Conservation (phyloP, 2,888 invertebrate species). For the Zygaena filipendulae region DNA sequence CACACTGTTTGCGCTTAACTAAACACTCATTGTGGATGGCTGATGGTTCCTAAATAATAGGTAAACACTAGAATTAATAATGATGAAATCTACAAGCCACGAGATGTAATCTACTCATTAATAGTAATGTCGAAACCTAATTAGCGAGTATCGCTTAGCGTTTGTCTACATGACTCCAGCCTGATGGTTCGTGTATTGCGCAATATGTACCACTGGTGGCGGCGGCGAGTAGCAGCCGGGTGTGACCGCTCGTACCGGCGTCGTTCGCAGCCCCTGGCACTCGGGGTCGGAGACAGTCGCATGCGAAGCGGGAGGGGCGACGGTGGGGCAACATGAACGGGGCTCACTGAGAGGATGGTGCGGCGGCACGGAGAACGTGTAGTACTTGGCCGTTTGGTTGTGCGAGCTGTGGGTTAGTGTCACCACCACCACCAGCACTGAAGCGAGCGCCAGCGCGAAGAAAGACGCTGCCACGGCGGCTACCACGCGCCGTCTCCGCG, state of each 20-base stretch:
- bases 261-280: slow-evolving; percentile 66
- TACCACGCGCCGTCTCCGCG: slow-evolving; percentile 75
- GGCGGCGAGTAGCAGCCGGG: slow-evolving; percentile 37
- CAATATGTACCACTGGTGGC: slow-evolving; percentile 50
- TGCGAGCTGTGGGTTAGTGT: slow-evolving; percentile 79
- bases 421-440: slow-evolving; percentile 80
- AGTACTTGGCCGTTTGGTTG: slow-evolving; percentile 73
- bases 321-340: slow-evolving; percentile 70
- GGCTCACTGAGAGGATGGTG: slow-evolving; percentile 70
- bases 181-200: too few relatives aligned
- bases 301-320: slow-evolving; percentile 69
- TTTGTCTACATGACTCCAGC: too few relatives aligned
- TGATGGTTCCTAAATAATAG: too few relatives aligned
- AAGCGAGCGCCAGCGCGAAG: slow-evolving; percentile 77
- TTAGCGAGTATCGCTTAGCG: too few relatives aligned
- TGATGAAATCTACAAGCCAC: too few relatives aligned
- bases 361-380: slow-evolving; percentile 72
- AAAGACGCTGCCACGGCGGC: slow-evolving; percentile 78
- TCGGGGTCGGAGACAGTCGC: slow-evolving; percentile 66
- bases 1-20: too few relatives aligned
- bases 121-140: too few relatives aligned
- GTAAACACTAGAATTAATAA: too few relatives aligned
- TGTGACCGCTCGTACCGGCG: slow-evolving; percentile 32
- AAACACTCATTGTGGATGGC: too few relatives aligned
- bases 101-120: too few relatives aligned